Base-by-base conservation (phyloP, 2,113 vertebrate genomes). In the Psammodynastes pulverulentus region DNA sequence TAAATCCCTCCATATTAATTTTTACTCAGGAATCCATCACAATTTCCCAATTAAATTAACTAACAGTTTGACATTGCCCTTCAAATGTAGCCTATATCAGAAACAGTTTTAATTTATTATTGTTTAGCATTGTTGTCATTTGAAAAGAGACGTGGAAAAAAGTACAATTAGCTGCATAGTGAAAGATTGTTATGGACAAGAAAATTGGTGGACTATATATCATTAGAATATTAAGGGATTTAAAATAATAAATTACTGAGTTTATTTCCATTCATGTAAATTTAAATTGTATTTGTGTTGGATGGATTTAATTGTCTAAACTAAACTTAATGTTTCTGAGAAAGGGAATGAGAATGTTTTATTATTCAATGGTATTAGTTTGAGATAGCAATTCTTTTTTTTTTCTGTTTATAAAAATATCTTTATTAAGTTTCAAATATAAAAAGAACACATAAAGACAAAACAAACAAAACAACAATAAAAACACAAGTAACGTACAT, bases 201-300 rank as follows among this genome's bases (percentile, higher is more conserved):
- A 58, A 45, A 53, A 19, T 4, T 43, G 89, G 8, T 19, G 49
- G 43, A 52, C 17, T 87, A 52, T 62, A 23, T 34, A 10, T 5
- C 12, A 23, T 2, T 58, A 89, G 92, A 91, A 91, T 88, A 79
- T 43, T 0, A 5, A 84, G 93, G 39, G 17, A 95, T 95, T 86
- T 53, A 92, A 93, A 51, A 79, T 5, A 62, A 79, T 91, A 15
- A 23, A 79, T 67, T 58, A 91, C 13, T 91, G 93, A 93, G 17
- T 79, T 43, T 43, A 79, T 79, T 79, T 79, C 72, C 17, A 79
- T 79, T 79, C 67, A 5, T 52, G 52, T 29, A 53, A 12, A 91
- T 48, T n/a, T n/a, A 86, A 26, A 56, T 56, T 56, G 39, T 29
- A 86, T 86, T 91, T 53, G 34, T 90, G 23, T 49, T 54, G 24